Base-by-base conservation (phyloP, 2,113 vertebrate genomes). In the Tyto alba region DNA sequence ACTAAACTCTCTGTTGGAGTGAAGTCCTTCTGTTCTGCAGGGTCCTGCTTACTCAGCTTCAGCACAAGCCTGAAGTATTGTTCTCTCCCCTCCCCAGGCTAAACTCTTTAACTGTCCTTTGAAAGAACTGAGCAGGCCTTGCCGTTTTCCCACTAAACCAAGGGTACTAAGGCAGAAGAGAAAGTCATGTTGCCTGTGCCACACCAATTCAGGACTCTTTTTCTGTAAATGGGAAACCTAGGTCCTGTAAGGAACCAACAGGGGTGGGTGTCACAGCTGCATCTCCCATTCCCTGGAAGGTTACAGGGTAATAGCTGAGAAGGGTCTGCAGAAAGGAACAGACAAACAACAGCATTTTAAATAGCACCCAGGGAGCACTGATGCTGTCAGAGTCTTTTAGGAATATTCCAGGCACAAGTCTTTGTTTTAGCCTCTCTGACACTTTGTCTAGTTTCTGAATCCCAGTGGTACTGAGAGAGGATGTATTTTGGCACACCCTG, bases 391-490 rank as follows among this genome's bases (percentile, higher is more conserved):
- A 53, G 48, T 64, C 27, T 55, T 85, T 52, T 4, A 88, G 66
- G 57, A 82, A 76, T 60, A 91, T 60, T 93, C 81, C 71, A 83
- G 81, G 57, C 85, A 85, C 2, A 3, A 64, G 16, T 52, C 63
- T 90, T 56, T 71, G 62, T 73, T 92, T 88, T 41, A 77, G n/a
- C 29, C 48, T 77, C 95, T 69, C 68, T 93, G 91, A 82, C 62
- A 66, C 74, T 85, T 81, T 0, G 12, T 72, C 47, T 90, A 50
- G 64, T 59, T 95, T 52, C 81, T 92, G 66, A 87, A 89, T 85
- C 81, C 77, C 84, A 43, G 29, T 21, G 40, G 62, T 26, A 89
- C 55, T 53, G 41, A 94, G 81, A 48, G 50, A 45, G 40, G 74
- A 68, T 76, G 25, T 50, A 41, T 75, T 95, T 57, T 89, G 80